Conservation (phyloP, 2,113 vertebrate genomes). For the Antechinus stuartii region DNA sequence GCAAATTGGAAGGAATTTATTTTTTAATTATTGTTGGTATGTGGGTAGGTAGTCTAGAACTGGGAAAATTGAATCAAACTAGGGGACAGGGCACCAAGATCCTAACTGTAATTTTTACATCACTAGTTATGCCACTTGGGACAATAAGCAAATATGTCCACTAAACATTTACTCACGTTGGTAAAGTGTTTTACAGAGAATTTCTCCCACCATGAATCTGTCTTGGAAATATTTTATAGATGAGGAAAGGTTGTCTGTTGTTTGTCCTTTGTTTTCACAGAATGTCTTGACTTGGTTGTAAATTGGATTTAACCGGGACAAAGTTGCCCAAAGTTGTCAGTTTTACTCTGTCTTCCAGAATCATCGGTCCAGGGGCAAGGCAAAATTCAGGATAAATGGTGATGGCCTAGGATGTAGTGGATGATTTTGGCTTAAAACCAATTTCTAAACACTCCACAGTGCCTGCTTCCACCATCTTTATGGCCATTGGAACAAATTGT, state of each 20-base stretch:
- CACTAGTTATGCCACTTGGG: neutral
- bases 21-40: neutral
- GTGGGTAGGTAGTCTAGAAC: neutral
- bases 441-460: neutral
- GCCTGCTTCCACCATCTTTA: no score
- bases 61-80: neutral
- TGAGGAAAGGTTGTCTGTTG: neutral
- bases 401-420: neutral
- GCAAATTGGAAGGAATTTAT: neutral
- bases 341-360: neutral
- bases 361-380: neutral
- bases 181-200: neutral
- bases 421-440: neutral
- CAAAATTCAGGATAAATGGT: neutral
- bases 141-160: neutral
- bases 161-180: neutral
- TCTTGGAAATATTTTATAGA: neutral
- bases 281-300: neutral
- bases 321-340: neutral
- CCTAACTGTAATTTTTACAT: neutral
- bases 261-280: neutral
- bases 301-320: neutral
- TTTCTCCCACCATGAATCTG: neutral
- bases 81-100: neutral
- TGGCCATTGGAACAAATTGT: neutral